Conservation (phyloP, 2,797 vertebrate species). For the Pyrocephalus nanus region DNA sequence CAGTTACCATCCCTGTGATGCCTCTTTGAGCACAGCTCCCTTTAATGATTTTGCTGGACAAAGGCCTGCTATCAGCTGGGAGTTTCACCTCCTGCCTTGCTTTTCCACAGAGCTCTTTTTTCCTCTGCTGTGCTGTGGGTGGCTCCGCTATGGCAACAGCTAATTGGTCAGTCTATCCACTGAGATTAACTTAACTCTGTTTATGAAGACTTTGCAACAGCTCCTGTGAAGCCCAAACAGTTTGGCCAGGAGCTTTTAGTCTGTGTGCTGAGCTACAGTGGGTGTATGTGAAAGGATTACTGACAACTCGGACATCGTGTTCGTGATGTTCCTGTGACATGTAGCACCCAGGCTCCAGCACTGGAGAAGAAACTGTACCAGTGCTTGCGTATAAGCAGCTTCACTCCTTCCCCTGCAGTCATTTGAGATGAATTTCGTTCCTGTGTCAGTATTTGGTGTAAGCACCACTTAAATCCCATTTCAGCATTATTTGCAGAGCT, state of each 20-base stretch:
- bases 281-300: neutral
- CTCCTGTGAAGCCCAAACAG: neutral
- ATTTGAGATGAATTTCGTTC: neutral
- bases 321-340: neutral
- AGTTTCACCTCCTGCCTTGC: neutral
- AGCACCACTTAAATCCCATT: neutral
- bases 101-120: neutral
- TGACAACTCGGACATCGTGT: neutral
- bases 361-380: neutral
- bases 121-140: neutral
- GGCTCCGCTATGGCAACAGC: neutral
- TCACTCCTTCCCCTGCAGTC: neutral
- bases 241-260: neutral
- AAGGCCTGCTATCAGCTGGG: neutral
- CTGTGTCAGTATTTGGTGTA: neutral
- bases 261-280: neutral
- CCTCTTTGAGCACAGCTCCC: neutral
- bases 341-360: neutral
- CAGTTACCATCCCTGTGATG: neutral
- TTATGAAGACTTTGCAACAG: neutral
- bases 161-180: neutral
- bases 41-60: neutral
- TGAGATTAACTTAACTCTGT: neutral
- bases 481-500: constrained; percentile 7
- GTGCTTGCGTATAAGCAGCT: neutral